A percentile compares a stretch with the other conserved stretches of the same genome.
Evolutionary conservation across 2,113 vertebrate genomes (phyloP).

Genomic region (Verasper variegatus): DNA sequence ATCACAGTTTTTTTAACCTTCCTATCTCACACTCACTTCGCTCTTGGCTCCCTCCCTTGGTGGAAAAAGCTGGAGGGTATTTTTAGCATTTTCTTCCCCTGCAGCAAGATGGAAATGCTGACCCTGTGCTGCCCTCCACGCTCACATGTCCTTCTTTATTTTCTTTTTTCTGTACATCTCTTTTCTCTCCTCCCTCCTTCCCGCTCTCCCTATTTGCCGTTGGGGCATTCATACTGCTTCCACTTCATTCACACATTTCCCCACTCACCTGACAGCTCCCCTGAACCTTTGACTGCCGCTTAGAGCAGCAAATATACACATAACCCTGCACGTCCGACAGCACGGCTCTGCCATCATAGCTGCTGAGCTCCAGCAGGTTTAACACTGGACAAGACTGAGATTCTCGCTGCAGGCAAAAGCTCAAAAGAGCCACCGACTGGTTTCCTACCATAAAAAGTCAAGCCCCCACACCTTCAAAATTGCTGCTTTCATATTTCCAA

Average conservation of each 20-base stretch:
- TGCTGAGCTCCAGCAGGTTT: slow-evolving; percentile 27
- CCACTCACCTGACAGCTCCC: slow-evolving; percentile 59
- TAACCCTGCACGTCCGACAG: slow-evolving; percentile 16
- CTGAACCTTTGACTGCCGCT: slow-evolving; percentile 61
- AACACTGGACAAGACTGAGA: slow-evolving; percentile 19
- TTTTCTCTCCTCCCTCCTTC: slow-evolving; percentile 14
- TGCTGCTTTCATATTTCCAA: slow-evolving; percentile 37
- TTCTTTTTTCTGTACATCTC: slow-evolving; percentile 40
- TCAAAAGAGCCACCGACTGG: slow-evolving; percentile 31
- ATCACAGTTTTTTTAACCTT: slow-evolving; percentile 29
- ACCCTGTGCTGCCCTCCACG: slow-evolving; percentile 66
- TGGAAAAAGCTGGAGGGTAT: slow-evolving; percentile 74
- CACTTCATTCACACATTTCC: slow-evolving; percentile 68
- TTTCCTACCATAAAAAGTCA: slow-evolving; percentile 21
- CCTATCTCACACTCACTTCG: slow-evolving; percentile 35
- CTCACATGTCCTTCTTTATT: slow-evolving; percentile 63
- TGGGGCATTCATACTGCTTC: slow-evolving; percentile 48
- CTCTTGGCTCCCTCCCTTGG: slow-evolving; percentile 30
- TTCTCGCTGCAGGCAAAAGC: slow-evolving; percentile 39
- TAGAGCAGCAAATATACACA: slow-evolving; percentile 43
- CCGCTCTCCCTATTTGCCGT: slow-evolving; percentile 36
- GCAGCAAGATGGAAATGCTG: slow-evolving; percentile 70
- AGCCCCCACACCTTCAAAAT: slow-evolving; percentile 13
- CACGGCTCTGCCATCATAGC: slow-evolving; percentile 25
- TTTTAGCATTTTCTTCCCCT: slow-evolving; percentile 74